Evolutionary conservation across 2,888 invertebrate genomes (phyloP), one percentile per base, ranked within the genome.

Genomic region (Gymnoscelis rufifasciata): DNA sequence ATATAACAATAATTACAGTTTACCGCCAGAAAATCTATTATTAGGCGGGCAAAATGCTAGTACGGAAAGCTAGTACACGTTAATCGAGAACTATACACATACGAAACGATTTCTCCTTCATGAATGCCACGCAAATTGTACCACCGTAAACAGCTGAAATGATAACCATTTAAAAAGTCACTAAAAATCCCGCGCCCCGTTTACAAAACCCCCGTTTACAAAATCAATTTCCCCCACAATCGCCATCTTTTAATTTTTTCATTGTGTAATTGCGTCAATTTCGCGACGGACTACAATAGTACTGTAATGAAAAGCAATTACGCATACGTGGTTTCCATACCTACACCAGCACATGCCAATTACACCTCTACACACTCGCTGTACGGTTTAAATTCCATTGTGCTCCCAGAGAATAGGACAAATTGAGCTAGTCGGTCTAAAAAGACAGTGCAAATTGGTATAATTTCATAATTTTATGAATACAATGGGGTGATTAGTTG

Each of bases 261-360:
- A 80, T 82, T 78, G 78, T 77, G 81, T 84, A 86, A 86, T 83
- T 77, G 72, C 74, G 73, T 72, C 86, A 84, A 84, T 86, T 83
- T 51, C 62, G 14, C 70, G 63, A 66, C 66, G 65, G 72, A 77
- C 75, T 76, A 79, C 79, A 79, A 83, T 83, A 71, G 82, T 59
- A 62, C 60, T 73, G 80, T 86, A 87, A 87, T 87, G 86, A 86
- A 84, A 79, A 83, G 86, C 86, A 86, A 86, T 87, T 86, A 86
- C 84, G 71, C 83, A 84, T 84, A 87, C 86, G 87, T 84, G 87
- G 83, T 76, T 72, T 71, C 71, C 78, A 72, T 73, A 64, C 69
- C 61, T 60, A 36, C 52, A 51, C 40, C 51, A 50, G 35, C 30
- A 39, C 52, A 51, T 38, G 10, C 51, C 45, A 70, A 63, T 60